Conservation (phyloP, 2,888 invertebrate genomes). For the Hoplodrina blanda region DNA sequence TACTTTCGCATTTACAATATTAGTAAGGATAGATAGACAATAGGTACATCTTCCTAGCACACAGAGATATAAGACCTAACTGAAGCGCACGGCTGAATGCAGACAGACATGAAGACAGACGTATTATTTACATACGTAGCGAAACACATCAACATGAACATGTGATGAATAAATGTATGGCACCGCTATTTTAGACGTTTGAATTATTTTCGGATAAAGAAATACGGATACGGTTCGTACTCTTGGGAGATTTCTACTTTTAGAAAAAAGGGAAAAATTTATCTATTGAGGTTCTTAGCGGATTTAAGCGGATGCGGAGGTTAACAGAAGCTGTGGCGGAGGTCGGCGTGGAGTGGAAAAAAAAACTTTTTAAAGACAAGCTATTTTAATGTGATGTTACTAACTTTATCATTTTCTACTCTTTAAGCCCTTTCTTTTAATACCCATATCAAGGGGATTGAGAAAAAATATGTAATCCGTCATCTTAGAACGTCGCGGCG, state of each 20-base stretch:
- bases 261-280: background rate
- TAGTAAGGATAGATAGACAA: constrained; percentile 1
- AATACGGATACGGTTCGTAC: background rate
- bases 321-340: no score
- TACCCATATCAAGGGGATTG: no score
- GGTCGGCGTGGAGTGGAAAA: no score
- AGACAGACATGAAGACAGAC: constrained; percentile 9
- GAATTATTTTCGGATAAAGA: constrained; percentile 23
- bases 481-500: no score
- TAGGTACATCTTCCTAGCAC: background rate
- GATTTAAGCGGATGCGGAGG: no score
- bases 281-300: no score
- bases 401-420: no score
- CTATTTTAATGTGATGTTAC: no score
- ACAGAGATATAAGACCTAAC: background rate
- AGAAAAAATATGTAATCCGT: no score
- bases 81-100: background rate
- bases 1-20: no score
- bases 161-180: constrained; percentile 43
- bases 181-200: constrained; percentile 8
- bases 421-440: no score
- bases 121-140: constrained; percentile 7
- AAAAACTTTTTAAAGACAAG: no score
- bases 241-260: background rate
- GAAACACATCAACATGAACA: constrained; percentile 8